A percentile compares a stretch with the other conserved stretches of the same genome.
Evolutionary conservation across 2,888 invertebrate species (phyloP).

Genomic region (Sarcophaga rosellei): DNA sequence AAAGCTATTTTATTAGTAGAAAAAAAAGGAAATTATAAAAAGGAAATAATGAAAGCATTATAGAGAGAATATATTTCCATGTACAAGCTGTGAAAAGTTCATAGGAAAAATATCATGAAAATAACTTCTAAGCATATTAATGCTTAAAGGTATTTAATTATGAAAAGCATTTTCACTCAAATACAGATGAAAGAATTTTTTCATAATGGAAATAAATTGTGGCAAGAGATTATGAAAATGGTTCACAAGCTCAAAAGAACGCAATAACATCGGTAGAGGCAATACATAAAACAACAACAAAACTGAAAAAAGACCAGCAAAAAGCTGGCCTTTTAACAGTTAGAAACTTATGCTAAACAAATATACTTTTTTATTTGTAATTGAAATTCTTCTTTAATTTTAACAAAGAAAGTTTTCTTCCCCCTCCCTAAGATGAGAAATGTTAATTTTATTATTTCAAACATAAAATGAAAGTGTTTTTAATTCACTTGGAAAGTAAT

Average conservation of each 20-base stretch:
- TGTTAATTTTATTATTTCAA: too few relatives aligned
- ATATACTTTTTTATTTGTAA: too few relatives aligned
- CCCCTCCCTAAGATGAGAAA: too few relatives aligned
- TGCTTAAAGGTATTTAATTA: conserved; percentile 6
- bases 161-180: neutral
- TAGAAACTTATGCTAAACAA: too few relatives aligned
- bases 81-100: neutral
- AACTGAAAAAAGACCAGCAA: too few relatives aligned
- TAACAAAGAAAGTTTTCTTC: too few relatives aligned
- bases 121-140: neutral
- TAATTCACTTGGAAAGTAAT: too few relatives aligned
- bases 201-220: neutral
- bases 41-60: conserved; percentile 19
- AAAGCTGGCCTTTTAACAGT: too few relatives aligned
- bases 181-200: neutral
- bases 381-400: too few relatives aligned
- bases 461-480: too few relatives aligned
- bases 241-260: neutral
- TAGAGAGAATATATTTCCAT: conserved; percentile 27
- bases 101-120: too few relatives aligned
- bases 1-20: neutral
- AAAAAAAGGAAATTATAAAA: conserved; percentile 13
- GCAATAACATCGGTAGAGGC: neutral
- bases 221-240: neutral
- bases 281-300: neutral